Evolutionary conservation across 2,888 invertebrate species (phyloP).

Genomic region (Gerris lacustris): DNA sequence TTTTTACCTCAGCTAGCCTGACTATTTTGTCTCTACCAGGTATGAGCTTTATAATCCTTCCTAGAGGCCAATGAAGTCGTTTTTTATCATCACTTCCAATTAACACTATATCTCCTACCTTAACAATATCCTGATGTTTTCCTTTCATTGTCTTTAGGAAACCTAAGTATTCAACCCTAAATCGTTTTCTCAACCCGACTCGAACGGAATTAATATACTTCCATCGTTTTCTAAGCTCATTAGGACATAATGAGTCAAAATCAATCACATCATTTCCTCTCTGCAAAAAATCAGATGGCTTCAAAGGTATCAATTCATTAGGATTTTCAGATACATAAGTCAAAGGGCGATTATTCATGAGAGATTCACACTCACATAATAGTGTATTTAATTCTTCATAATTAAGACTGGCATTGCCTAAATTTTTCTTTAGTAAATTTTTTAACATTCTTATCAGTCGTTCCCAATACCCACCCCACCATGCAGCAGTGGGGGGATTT

Average conservation of each 20-base stretch:
- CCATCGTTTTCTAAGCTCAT: neutral
- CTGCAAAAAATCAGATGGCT: neutral
- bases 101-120: neutral
- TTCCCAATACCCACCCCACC: too few relatives aligned
- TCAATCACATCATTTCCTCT: neutral
- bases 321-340: constrained; percentile 15
- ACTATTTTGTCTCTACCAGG: neutral
- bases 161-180: neutral
- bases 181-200: neutral
- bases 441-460: constrained; percentile 15
- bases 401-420: constrained; percentile 12
- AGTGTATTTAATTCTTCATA: constrained; percentile 20
- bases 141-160: neutral
- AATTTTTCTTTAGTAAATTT: constrained; percentile 12
- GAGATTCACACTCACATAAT: constrained; percentile 17
- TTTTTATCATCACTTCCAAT: constrained; percentile 2
- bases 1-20: constrained; percentile 4
- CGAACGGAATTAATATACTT: neutral
- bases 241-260: neutral
- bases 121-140: neutral
- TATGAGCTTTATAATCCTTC: neutral
- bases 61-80: neutral
- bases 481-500: constrained; percentile 13
- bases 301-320: neutral
- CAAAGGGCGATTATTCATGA: constrained; percentile 20